Evolutionary conservation across 2,113 vertebrate species (phyloP), one percentile per base, ranked within the genome.

Genomic region (Scatophagus argus): DNA sequence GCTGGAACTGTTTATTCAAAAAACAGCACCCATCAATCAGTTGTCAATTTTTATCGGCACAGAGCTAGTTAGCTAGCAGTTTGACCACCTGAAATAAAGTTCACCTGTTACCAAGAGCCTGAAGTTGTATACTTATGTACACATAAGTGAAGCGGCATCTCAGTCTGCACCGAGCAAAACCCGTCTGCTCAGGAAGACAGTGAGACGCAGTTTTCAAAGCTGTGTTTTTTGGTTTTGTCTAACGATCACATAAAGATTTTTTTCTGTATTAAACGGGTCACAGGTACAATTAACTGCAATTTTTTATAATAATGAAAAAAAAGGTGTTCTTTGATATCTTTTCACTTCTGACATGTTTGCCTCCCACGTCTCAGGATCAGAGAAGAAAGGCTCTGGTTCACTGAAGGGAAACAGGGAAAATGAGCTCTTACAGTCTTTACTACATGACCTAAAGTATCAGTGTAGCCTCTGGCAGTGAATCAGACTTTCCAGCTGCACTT

Each of bases 401-500:
- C 55, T 31, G 73, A 59, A 79, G 76, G 44, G 56, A 51, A 64
- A 13, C 41, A 1, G 63, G 46, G 34, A 8, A 67, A 31, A 41
- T 43, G 8, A 59, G 58, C 19, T 77, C 62, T 36, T 52, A 32
- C 36, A 38, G 58, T 51, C 51, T 64, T 4, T 23, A 47, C n/a
- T 19, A 56, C 46, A 46, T 6, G 14, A 7, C 17, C 52, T 54
- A 1, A 36, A 47, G 23, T 14, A 17, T 44, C 31, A 31, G 4
- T 2, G 46, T 17, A 19, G 23, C 46, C 23, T n/a, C 38, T 23
- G n/a, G 23, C 29, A 9, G 11, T 23, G 43, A 49, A 25, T 66
- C 54, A 29, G 8, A 49, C 5, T 39, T 23, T n/a, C 2, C 4
- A 46, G 17, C 4, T 27, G 32, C n/a, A 38, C 9, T 21, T 27